Percentiles rank a stretch among this genome's conserved stretches.
phyloP scores from a whole-genome alignment of 2,888 invertebrate species.

The Cheilosia urbana region DNA sequence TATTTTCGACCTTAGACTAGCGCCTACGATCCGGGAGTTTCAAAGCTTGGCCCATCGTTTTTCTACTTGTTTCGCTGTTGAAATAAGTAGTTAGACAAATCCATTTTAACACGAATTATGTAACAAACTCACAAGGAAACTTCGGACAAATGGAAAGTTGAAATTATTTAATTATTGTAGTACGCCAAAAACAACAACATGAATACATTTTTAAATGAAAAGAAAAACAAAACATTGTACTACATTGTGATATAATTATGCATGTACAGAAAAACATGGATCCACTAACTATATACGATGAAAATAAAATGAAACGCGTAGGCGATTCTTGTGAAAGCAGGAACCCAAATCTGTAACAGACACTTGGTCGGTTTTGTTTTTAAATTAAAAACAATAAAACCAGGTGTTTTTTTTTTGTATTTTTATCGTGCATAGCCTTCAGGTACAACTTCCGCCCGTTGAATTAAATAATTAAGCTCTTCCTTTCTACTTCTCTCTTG shows the following conservation, averaged over 20 bases:
- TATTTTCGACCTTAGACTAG: no score
- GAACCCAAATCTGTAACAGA: background rate
- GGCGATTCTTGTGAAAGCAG: slow-evolving; percentile 1
- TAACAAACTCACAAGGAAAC: no score
- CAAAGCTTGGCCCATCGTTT: no score
- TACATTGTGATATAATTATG: slow-evolving; percentile 53
- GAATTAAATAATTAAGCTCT: slow-evolving; percentile 1
- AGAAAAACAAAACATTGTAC: background rate
- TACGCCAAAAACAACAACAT: background rate
- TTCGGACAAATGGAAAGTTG: no score
- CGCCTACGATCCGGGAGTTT: no score
- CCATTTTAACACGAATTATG: no score
- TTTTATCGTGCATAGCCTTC: background rate
- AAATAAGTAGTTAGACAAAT: no score
- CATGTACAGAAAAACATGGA: slow-evolving; percentile 5
- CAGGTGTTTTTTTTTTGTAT: background rate
- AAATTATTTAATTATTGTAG: background rate
- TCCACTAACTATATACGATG: background rate
- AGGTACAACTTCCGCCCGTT: slow-evolving; percentile 8
- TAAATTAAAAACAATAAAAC: background rate
- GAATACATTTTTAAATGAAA: background rate
- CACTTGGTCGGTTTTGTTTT: background rate
- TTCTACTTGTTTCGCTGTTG: no score
- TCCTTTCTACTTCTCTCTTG: background rate
- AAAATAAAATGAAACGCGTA: background rate